Conservation (phyloP, 2,797 vertebrate genomes). For the Gadopsis bispinosus region DNA sequence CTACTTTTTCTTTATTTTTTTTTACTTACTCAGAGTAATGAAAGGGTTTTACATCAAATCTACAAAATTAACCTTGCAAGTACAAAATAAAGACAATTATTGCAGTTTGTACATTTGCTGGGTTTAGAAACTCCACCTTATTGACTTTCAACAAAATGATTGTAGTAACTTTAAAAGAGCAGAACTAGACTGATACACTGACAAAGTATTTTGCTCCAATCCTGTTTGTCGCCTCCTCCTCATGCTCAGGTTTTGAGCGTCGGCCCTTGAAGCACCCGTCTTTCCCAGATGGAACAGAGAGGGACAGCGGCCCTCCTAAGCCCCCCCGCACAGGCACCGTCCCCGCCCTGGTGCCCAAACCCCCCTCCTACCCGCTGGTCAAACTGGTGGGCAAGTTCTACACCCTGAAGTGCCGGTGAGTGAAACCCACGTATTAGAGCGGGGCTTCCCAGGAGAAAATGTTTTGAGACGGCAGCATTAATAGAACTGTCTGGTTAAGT, state of each 20-base stretch:
- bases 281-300: conserved; percentile 84
- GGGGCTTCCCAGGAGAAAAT: not conserved
- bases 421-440: not conserved
- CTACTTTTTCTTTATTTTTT: conserved; percentile 11
- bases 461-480: conserved; percentile 18
- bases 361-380: conserved; percentile 92
- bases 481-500: conserved; percentile 38
- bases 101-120: not conserved
- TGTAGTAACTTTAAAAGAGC: not conserved
- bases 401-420: conserved; percentile 96
- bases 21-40: not conserved
- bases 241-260: conserved; percentile 88
- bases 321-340: conserved; percentile 90
- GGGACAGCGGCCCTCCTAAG: conserved; percentile 87
- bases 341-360: conserved; percentile 93
- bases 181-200: not conserved
- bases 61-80: conserved; percentile 4
- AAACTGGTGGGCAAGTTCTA: conserved; percentile 96
- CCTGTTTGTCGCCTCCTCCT: not conserved
- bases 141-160: not conserved
- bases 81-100: not conserved
- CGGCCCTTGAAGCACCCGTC: conserved; percentile 87
- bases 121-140: not conserved
- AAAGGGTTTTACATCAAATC: not conserved
- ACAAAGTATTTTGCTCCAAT: conserved; percentile 5